These are phyloP conservation scores for Oreochromis spilurus DNA, from an alignment of 2,113 vertebrate genomes.

Conservation along the genomic window DNA sequence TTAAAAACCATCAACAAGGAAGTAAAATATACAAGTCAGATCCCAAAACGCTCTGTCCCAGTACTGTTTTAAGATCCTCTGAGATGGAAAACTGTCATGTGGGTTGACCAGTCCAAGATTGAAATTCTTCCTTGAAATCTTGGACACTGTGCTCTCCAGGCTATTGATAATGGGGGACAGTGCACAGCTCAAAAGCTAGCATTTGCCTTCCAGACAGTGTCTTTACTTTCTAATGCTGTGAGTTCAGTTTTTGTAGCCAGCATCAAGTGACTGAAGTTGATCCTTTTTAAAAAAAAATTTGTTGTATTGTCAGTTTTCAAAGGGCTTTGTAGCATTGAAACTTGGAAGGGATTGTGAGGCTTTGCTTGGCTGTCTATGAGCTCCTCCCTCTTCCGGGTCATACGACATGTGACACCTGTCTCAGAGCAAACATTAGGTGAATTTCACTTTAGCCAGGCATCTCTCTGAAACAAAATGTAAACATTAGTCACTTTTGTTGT, in stretches of 20 bases:
- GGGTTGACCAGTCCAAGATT: neutral
- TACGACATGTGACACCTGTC: constrained; percentile 25
- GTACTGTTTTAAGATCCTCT: neutral
- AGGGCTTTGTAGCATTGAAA: neutral
- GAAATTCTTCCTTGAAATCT: neutral
- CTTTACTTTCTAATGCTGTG: neutral
- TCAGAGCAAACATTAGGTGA: constrained; percentile 49
- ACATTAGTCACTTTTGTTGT: constrained; percentile 4
- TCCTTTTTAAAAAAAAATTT: neutral
- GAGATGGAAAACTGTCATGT: neutral
- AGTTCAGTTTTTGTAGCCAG: neutral
- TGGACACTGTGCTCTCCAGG: neutral
- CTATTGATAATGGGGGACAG: neutral
- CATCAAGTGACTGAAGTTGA: neutral
- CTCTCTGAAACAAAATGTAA: constrained; percentile 20
- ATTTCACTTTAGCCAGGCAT: constrained; percentile 1
- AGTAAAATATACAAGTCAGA: neutral
- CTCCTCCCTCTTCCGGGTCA: neutral
- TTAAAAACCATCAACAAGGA: neutral
- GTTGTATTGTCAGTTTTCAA: neutral
- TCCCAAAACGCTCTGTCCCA: neutral
- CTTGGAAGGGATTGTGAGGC: neutral
- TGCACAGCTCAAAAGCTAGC: neutral
- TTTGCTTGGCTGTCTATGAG: neutral
- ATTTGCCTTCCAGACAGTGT: neutral